Base-by-base conservation (phyloP, 1,140 invertebrate genomes). In the Hyposmocoma kahamanoa region DNA sequence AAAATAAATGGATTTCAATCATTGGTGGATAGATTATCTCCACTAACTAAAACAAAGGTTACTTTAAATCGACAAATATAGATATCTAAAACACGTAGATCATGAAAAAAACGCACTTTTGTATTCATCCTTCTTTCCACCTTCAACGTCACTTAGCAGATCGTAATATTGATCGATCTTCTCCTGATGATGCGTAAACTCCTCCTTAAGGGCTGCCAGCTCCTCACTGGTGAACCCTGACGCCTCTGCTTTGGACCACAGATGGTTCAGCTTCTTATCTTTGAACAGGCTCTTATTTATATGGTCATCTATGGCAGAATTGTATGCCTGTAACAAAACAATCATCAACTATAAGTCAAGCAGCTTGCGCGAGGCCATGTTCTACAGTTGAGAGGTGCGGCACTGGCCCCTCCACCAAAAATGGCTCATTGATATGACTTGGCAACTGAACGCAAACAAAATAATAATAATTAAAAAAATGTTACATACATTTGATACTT, bases 101-200 rank as follows among this genome's bases (percentile, higher is more conserved):
- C 43, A 86, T n/a, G n/a, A n/a, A n/a, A n/a, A n/a, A 83, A 79
- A 43, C 62, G 39, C 87, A 93, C 92, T 94, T 81, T 93, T 89
- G 74, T 90, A 88, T 39, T 80, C 74, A 60, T 91, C 87, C 41
- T 64, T 66, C 57, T 88, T 87, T 48, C 72, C 83, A 20, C 73
- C 75, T 53, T 92, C 90, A 15, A 93, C 85, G 57, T 94, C 90
- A 63, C 91, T 89, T 11, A 96, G 84, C 17, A 98, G 61, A 36
- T 91, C 90, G 84, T 95, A 93, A 70, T 96, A 97, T 64, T 97
- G 92, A 75, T 97, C 93, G 17, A 98, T 90, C 86, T 97, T 97
- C 55, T 97, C 93, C 82, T 98, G 95, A 74, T 98, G 95, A 82
- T 97, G 96, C 38, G 83, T 81, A 70, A 98, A 98, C 82, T 98